These are phyloP conservation scores for Autographa pulchrina DNA, from an alignment of 2,888 invertebrate genomes.

Conservation along the genomic window DNA sequence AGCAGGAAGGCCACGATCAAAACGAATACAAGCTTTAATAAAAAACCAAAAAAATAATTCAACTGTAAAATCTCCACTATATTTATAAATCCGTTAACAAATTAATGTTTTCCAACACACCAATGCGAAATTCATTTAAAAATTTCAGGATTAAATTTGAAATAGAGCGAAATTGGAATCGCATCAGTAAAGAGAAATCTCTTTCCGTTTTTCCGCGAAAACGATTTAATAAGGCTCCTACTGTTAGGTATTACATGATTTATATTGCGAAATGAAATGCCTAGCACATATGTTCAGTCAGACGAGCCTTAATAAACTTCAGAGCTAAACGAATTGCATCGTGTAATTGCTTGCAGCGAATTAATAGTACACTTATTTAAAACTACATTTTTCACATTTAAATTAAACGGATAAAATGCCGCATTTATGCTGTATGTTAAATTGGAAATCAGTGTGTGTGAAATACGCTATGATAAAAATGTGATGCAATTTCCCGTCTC, in stretches of 20 bases:
- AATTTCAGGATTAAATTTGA: slow-evolving; percentile 54
- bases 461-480: slow-evolving; percentile 41
- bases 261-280: slow-evolving; percentile 76
- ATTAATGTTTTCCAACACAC: slow-evolving; percentile 29
- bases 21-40: background rate
- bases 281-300: slow-evolving; percentile 70
- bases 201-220: slow-evolving; percentile 66
- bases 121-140: slow-evolving; percentile 46
- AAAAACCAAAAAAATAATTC: slow-evolving; percentile 11
- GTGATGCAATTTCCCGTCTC: slow-evolving; percentile 23
- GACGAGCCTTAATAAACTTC: slow-evolving; percentile 75
- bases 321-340: slow-evolving; percentile 65
- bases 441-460: slow-evolving; percentile 48
- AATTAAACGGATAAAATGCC: slow-evolving; percentile 42
- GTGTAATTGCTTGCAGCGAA: slow-evolving; percentile 63
- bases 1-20: background rate
- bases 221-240: slow-evolving; percentile 78
- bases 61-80: slow-evolving; percentile 18
- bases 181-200: slow-evolving; percentile 55
- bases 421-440: slow-evolving; percentile 41
- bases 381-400: slow-evolving; percentile 50
- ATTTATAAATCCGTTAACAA: slow-evolving; percentile 18
- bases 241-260: slow-evolving; percentile 76
- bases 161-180: slow-evolving; percentile 62
- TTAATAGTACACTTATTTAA: slow-evolving; percentile 60